phyloP scores from a whole-genome alignment of 2,113 vertebrate genomes.

The Holacanthus passer region DNA sequence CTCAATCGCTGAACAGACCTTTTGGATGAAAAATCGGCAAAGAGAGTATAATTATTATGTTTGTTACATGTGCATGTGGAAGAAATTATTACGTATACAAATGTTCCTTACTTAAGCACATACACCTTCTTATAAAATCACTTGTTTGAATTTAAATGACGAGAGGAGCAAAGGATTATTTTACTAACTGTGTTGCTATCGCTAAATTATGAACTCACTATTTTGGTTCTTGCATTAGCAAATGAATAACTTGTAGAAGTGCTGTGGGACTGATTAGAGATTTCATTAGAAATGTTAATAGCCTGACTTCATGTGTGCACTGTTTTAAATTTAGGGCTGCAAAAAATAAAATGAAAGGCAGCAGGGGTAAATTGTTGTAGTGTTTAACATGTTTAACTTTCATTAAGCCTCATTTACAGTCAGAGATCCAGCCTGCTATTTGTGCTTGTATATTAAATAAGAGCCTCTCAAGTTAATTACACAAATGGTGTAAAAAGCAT shows the following conservation, averaged over 20 bases:
- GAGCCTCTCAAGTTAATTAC: background rate
- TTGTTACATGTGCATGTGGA: background rate
- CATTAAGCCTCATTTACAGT: slow-evolving; percentile 6
- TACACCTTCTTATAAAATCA: background rate
- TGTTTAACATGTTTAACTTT: slow-evolving; percentile 11
- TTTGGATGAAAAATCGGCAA: background rate
- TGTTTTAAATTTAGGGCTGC: slow-evolving; percentile 9
- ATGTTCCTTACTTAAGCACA: background rate
- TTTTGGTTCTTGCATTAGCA: background rate
- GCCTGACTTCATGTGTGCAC: background rate
- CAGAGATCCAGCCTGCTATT: background rate
- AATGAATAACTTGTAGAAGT: background rate
- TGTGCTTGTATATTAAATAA: background rate
- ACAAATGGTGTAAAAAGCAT: slow-evolving; percentile 15
- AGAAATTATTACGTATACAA: background rate
- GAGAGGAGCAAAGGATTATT: background rate
- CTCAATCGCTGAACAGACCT: background rate
- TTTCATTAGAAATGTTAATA: background rate
- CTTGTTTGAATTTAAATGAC: background rate
- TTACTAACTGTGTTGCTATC: background rate
- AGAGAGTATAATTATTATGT: background rate
- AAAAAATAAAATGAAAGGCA: background rate
- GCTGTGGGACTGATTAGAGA: background rate
- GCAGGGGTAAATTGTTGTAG: background rate
- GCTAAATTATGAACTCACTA: background rate